Evolutionary conservation across 1,140 invertebrate genomes (phyloP).

Genomic region (Nomia melanderi): DNA sequence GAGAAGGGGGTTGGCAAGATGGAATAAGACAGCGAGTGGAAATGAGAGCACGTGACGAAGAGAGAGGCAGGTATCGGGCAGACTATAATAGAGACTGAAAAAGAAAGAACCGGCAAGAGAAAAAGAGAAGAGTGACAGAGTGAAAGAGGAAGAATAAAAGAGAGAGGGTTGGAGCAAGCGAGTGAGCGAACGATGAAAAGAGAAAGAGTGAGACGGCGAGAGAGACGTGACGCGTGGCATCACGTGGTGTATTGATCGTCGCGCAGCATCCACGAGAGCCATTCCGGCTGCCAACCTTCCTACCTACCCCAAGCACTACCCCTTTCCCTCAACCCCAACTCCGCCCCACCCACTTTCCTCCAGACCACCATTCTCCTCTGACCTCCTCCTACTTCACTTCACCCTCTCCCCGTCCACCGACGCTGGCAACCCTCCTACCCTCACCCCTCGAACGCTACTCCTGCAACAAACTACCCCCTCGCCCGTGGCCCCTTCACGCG

Average conservation of each 20-base stretch:
- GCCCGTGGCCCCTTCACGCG: constrained; percentile 45
- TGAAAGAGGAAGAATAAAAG: neutral
- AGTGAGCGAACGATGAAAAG: neutral
- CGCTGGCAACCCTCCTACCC: no score
- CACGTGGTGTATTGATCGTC: constrained; percentile 77
- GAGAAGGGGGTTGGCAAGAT: neutral
- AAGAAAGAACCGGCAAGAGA: constrained; percentile 26
- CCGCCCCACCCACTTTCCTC: constrained; percentile 34
- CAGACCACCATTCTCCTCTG: constrained; percentile 33
- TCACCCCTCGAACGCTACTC: constrained; percentile 39
- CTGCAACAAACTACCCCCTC: constrained; percentile 65
- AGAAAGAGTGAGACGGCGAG: constrained; percentile 6
- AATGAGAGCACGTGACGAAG: constrained; percentile 8
- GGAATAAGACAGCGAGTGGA: constrained; percentile 1
- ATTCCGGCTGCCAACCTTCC: constrained; percentile 75
- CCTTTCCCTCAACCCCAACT: constrained; percentile 49
- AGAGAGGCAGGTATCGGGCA: neutral
- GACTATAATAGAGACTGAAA: constrained; percentile 51
- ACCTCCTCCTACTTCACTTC: constrained; percentile 13
- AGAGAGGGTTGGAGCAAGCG: no score
- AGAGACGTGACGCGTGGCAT: constrained; percentile 73
- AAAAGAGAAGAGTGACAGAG: constrained; percentile 10
- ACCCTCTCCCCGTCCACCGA: constrained; percentile 8
- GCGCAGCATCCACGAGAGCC: constrained; percentile 75
- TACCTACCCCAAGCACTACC: constrained; percentile 73